Base-by-base conservation (phyloP, 2,888 invertebrate species). In the Drosophila bunnanda region DNA sequence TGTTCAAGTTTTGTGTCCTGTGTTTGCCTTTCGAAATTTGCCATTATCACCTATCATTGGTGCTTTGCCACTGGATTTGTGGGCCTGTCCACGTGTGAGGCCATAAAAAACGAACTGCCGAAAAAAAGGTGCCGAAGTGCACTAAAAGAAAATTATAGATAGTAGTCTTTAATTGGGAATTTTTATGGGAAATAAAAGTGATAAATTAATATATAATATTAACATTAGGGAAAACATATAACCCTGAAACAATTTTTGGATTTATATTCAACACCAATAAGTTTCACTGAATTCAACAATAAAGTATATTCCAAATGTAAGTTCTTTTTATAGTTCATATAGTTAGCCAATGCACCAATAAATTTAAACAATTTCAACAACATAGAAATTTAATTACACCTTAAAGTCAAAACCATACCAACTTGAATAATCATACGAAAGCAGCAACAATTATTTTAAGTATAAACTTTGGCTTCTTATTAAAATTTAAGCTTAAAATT, bases 41-140 rank as follows among this genome's bases (percentile, higher is more conserved):
- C 90, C 88, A 89, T 90, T 90, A 90, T 90, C 90, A 90, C 90
- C 90, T 89, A 89, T 89, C 89, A 89, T 85, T 90, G 78, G 77
- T 77, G 79, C 84, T 87, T 89, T 88, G 81, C 78, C 78, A 70
- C 55, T 46, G 82, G 87, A 89, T 89, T 88, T 90, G 80, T 75
- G 75, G 77, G 75, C 73, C 57, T 56, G 66, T 57, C 55, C 68
- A 50, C 38, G 73, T 72, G 62, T 56, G 50, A 70, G 60, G 60
- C 79, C 79, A 84, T 84, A 84, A 85, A 89, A 87, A 76, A 81
- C 89, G 87, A 75, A 84, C 85, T 84, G 82, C 54, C 53, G 36
- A n/a, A 13, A 46, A 50, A 50, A 72, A 67, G 69, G 67, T 67
- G 48, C 17, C 48, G 15, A 7, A 10, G 13, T 50, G n/a, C 64